Conservation (phyloP, 2,888 invertebrate genomes). For the Embidobia sp. region DNA sequence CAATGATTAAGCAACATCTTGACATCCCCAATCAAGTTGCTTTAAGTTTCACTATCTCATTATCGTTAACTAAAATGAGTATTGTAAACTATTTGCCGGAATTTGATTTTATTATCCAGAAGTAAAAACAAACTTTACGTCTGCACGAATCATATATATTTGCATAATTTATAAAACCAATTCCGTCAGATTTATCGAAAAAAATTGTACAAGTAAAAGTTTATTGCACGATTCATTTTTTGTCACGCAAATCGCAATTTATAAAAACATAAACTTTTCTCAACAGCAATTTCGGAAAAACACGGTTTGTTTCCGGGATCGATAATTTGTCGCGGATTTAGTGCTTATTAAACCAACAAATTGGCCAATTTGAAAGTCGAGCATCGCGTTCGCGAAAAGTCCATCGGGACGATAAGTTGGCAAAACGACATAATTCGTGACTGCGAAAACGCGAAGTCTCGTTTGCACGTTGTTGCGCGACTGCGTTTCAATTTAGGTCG, state of each 20-base stretch:
- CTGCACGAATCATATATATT: too few species aligned
- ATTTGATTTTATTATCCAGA: too few species aligned
- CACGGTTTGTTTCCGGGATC: too few species aligned
- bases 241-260: too few species aligned
- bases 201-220: too few species aligned
- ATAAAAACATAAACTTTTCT: too few species aligned
- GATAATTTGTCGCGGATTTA: not conserved
- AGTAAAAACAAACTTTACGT: too few species aligned
- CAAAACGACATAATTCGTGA: conserved; percentile 41
- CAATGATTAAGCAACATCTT: conserved; percentile 18
- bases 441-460: conserved; percentile 46
- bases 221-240: too few species aligned
- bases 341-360: conserved; percentile 17
- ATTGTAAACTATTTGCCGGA: not conserved
- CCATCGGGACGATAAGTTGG: conserved; percentile 44
- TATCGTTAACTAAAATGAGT: not conserved
- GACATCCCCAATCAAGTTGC: conserved; percentile 11
- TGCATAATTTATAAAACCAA: too few species aligned
- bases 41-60: conserved; percentile 12
- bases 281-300: too few species aligned
- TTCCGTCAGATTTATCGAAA: not conserved
- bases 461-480: conserved; percentile 52
- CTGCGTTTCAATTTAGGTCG: conserved; percentile 30
- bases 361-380: conserved; percentile 36
- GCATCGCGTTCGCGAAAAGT: conserved; percentile 18